Evolutionary conservation across 2,888 invertebrate species (phyloP), one percentile per base, ranked within the genome.

Genomic region (Gymnocheta viridis): DNA sequence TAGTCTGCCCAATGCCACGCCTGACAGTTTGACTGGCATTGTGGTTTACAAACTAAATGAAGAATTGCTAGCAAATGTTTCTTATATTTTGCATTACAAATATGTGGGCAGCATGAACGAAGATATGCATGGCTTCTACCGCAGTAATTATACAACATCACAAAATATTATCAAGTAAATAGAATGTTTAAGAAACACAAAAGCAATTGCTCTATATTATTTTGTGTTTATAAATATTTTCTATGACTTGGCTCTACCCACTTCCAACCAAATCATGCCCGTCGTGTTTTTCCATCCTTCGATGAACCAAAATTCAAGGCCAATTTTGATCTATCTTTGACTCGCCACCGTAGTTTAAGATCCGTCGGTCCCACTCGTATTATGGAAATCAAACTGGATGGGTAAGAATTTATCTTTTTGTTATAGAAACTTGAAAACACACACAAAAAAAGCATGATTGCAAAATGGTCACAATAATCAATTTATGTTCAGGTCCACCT

Each of bases 221-320:
- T n/a, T n/a, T n/a, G n/a, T n/a, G n/a, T n/a, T n/a, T n/a, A n/a
- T n/a, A n/a, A 9, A 19, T 47, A 19, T 14, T 38, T 24, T 10
- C 44, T 54, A 49, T 94, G 93, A 93, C 92, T 94, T 90, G 95
- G 94, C 0, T 93, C 95, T 0, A 96, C 96, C 0, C 95, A 96
- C 87, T 95, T 96, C 88, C 93, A 96, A 91, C 93, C 95, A 0
- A 93, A 94, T 1, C 92, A 94, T 79, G 95, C 95, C 0, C 94
- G 96, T 22, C 93, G 92, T 86, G 96, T 95, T 0, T 96, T 97
- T 90, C 96, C 96, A 27, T 95, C 96, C 87, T 96, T 96, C 87
- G 96, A 96, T 88, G 96, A 96, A 88, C 96, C 96, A 0, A 93
- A 93, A 12, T 92, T 95, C 84, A 96, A 96, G 89, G 95, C 96